Conservation (phyloP, 2,113 vertebrate species). For the Hylia prasina region DNA sequence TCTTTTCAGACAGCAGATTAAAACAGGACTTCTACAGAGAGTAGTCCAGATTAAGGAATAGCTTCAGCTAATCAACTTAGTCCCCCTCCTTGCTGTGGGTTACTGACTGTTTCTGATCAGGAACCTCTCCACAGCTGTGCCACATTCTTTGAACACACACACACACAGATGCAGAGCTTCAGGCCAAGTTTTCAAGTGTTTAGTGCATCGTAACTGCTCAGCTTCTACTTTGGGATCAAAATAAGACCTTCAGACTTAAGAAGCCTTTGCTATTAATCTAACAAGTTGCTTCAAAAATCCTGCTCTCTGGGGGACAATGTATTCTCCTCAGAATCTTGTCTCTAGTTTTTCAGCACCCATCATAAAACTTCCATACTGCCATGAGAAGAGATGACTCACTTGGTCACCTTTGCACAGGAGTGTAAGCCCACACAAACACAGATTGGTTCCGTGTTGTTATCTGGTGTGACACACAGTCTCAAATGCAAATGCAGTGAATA, state of each 20-base stretch:
- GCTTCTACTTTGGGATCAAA: background rate
- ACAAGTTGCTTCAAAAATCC: background rate
- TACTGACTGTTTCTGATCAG: background rate
- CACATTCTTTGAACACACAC: background rate
- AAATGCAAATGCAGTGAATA: slow-evolving; percentile 37
- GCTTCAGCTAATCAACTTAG: background rate
- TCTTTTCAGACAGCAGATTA: background rate
- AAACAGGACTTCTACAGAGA: background rate
- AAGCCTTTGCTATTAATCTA: background rate
- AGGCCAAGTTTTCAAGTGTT: background rate
- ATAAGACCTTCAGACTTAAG: background rate
- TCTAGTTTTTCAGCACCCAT: background rate
- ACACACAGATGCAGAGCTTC: background rate
- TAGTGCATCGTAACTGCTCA: background rate
- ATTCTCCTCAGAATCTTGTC: background rate
- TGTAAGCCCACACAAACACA: background rate
- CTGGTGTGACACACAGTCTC: background rate
- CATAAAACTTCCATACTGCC: background rate
- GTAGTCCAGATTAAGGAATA: background rate
- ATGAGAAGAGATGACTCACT: background rate
- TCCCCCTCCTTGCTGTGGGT: background rate
- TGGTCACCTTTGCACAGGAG: background rate
- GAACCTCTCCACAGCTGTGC: background rate
- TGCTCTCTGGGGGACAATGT: background rate
- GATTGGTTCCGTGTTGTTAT: background rate